A percentile compares a stretch with the other conserved stretches of the same genome.
Evolutionary conservation across 2,113 vertebrate genomes (phyloP).

Genomic region (Entelurus aequoreus): DNA sequence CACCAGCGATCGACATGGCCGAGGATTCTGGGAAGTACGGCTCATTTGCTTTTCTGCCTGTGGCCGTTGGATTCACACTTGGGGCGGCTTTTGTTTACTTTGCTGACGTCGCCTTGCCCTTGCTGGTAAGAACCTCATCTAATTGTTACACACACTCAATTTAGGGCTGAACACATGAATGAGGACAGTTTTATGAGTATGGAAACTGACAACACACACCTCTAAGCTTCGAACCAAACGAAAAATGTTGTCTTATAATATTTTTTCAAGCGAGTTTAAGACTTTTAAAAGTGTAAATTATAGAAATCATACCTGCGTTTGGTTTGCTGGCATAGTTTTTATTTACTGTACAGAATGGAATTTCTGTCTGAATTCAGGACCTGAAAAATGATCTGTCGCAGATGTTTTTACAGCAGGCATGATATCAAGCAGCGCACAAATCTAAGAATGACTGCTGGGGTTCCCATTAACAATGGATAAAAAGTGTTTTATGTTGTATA

Average conservation of each 20-base stretch:
- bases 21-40: constrained; percentile 84
- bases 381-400: not conserved
- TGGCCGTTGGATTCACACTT: constrained; percentile 83
- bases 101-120: constrained; percentile 80
- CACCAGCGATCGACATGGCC: constrained; percentile 89
- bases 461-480: constrained; percentile 1
- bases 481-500: not conserved
- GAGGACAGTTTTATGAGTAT: not conserved
- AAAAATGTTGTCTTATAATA: not conserved
- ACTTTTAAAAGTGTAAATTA: not conserved
- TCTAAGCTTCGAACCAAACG: not conserved
- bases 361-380: not conserved
- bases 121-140: constrained; percentile 74
- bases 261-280: not conserved
- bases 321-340: not conserved
- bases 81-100: constrained; percentile 88
- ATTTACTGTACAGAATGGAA: not conserved
- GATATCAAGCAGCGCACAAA: not conserved
- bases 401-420: not conserved
- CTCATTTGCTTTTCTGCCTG: constrained; percentile 83
- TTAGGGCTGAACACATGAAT: not conserved
- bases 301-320: not conserved
- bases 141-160: not conserved
- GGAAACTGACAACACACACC: too few relatives aligned
- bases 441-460: not conserved